Conservation (phyloP, 2,797 vertebrate species). For the Pristis pectinata region DNA sequence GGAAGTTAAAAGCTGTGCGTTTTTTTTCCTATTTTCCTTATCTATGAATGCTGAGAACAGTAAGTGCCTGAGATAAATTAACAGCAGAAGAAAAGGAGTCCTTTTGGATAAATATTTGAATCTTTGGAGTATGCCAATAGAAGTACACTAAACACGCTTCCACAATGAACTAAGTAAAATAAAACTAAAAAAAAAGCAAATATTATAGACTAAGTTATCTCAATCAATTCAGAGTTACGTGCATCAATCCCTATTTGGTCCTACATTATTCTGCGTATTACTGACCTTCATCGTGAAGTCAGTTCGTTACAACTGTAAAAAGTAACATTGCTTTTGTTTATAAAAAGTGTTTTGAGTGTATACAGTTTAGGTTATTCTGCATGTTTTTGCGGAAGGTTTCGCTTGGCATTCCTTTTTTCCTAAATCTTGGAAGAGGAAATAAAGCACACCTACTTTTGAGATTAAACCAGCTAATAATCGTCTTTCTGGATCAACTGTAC, state of each 20-base stretch:
- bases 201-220: background rate
- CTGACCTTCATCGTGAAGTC: background rate
- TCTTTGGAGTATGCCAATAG: background rate
- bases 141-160: background rate
- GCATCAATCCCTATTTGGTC: background rate
- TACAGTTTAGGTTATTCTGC: background rate
- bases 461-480: background rate
- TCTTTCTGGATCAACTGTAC: background rate
- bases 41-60: background rate
- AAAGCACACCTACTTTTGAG: constrained; percentile 10
- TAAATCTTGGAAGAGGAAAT: background rate
- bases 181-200: background rate
- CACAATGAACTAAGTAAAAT: background rate
- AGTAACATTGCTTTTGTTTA: background rate
- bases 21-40: background rate
- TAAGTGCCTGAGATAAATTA: background rate
- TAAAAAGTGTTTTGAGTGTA: background rate
- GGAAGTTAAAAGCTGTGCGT: background rate
- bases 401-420: background rate
- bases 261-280: background rate
- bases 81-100: background rate
- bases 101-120: background rate
- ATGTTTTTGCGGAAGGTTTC: background rate
- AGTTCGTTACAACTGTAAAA: background rate
- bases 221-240: background rate